Evolutionary conservation across 1,140 invertebrate genomes (phyloP).

Genomic region (Hylaeus anthracinus): DNA sequence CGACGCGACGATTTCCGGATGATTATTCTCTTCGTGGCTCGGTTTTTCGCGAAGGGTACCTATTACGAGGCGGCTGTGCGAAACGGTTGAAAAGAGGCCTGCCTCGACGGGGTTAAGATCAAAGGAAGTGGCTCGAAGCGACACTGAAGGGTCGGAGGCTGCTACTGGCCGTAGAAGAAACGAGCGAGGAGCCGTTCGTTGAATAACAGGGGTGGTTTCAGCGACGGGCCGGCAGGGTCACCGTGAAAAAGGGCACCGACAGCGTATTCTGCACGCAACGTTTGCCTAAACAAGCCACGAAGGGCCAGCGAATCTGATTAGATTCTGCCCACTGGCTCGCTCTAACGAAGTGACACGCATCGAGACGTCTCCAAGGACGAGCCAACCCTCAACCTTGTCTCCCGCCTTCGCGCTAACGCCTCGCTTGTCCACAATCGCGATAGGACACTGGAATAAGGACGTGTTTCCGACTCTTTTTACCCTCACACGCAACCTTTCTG

Average conservation of each 20-base stretch:
- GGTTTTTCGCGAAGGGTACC: constrained; percentile 65
- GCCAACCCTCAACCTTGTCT: neutral
- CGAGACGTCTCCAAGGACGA: constrained; percentile 35
- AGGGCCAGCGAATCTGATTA: constrained; percentile 48
- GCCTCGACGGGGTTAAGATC: constrained; percentile 66
- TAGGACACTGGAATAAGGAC: neutral
- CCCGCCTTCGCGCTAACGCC: neutral
- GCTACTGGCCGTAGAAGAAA: constrained; percentile 39
- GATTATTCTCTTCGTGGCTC: constrained; percentile 63
- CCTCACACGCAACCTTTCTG: too few species aligned
- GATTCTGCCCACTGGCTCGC: constrained; percentile 42
- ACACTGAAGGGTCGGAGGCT: constrained; percentile 39
- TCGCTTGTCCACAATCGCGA: too few species aligned
- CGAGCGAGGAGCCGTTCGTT: constrained; percentile 43
- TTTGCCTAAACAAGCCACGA: constrained; percentile 24
- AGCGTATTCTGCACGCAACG: constrained; percentile 42
- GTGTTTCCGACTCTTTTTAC: neutral
- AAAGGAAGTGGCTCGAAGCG: constrained; percentile 64
- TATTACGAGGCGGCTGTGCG: constrained; percentile 60
- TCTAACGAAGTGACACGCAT: constrained; percentile 43
- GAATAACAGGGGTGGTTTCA: constrained; percentile 43
- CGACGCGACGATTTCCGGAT: constrained; percentile 64
- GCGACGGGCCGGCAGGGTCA: constrained; percentile 7
- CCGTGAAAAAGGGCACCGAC: constrained; percentile 31
- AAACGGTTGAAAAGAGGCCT: constrained; percentile 68